Conservation (phyloP, 92 coral and sea anemone genomes). For the Phenganax marumi region DNA sequence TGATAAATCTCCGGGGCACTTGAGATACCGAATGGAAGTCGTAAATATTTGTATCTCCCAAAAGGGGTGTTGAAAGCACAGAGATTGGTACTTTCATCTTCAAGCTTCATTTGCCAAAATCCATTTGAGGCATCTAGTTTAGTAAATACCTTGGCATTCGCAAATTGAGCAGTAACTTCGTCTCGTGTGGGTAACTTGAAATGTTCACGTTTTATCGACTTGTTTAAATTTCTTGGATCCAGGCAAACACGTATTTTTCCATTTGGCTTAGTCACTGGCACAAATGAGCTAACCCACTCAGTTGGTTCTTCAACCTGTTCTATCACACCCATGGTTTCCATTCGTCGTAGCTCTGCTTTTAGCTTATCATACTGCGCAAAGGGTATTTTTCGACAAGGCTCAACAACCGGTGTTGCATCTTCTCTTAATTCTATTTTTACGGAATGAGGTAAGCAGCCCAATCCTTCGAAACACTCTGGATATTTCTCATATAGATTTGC, state of each 20-base stretch:
- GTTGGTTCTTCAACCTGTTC: constrained; percentile 20
- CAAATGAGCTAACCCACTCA: constrained; percentile 42
- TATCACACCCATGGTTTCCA: constrained; percentile 16
- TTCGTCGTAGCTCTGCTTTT: constrained; percentile 29
- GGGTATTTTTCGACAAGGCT: constrained; percentile 38
- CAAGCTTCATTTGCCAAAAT: constrained; percentile 48
- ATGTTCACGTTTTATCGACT: constrained; percentile 43
- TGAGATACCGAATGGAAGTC: constrained; percentile 47
- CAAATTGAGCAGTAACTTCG: constrained; percentile 47
- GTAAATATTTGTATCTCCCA: constrained; percentile 40
- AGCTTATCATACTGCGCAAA: constrained; percentile 29
- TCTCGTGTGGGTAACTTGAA: constrained; percentile 42
- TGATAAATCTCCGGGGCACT: constrained; percentile 37
- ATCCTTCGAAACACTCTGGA: constrained; percentile 36
- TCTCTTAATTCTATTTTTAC: constrained; percentile 21
- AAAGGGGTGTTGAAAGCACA: constrained; percentile 40
- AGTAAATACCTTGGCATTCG: constrained; percentile 40
- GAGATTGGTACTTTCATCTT: constrained; percentile 6
- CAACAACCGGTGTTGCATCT: constrained; percentile 37
- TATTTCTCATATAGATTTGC: constrained; percentile 15
- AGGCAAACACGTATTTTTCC: constrained; percentile 25
- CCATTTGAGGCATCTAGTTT: constrained; percentile 45
- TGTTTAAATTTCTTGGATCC: constrained; percentile 1
- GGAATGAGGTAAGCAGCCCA: constrained; percentile 37
- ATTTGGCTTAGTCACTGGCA: constrained; percentile 21